phyloP scores from a whole-genome alignment of 2,797 vertebrate species.

The Rhinatrema bivittatum region DNA sequence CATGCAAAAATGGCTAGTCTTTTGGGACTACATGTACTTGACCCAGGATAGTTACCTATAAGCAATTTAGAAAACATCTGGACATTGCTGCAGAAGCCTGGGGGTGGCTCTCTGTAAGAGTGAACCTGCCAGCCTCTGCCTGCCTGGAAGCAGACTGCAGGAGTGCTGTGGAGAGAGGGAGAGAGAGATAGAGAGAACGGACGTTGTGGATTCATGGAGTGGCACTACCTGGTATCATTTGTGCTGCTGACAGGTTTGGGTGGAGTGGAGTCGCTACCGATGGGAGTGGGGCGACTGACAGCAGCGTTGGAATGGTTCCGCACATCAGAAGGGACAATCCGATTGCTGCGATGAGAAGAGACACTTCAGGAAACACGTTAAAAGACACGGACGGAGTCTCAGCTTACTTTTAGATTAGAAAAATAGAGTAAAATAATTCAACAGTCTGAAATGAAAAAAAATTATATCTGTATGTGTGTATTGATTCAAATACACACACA shows the following conservation, averaged over 20 bases:
- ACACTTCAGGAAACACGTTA: conserved; percentile 55
- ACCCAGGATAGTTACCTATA: no score
- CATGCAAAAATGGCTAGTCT: no score
- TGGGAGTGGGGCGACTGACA: conserved; percentile 67
- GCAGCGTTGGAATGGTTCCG: conserved; percentile 78
- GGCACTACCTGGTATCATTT: conserved; percentile 89
- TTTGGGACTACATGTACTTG: no score
- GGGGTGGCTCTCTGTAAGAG: no score
- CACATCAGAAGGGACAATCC: conserved; percentile 80
- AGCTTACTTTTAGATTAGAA: conserved; percentile 2
- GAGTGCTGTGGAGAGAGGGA: neutral
- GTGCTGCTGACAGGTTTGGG: conserved; percentile 77
- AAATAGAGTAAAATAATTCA: neutral
- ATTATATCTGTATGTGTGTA: neutral
- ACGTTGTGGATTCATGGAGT: neutral
- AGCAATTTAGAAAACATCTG: no score
- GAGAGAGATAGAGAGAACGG: neutral
- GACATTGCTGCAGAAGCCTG: neutral
- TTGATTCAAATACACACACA: no score
- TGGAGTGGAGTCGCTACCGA: conserved; percentile 69
- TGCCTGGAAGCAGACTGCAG: neutral
- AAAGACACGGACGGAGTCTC: conserved; percentile 20
- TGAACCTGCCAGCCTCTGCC: no score
- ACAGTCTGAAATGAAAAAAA: neutral
- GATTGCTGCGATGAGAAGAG: conserved; percentile 78